Evolutionary conservation across 2,113 vertebrate genomes (phyloP), one percentile per base, ranked within the genome.

Genomic region (Eulemur macaco): DNA sequence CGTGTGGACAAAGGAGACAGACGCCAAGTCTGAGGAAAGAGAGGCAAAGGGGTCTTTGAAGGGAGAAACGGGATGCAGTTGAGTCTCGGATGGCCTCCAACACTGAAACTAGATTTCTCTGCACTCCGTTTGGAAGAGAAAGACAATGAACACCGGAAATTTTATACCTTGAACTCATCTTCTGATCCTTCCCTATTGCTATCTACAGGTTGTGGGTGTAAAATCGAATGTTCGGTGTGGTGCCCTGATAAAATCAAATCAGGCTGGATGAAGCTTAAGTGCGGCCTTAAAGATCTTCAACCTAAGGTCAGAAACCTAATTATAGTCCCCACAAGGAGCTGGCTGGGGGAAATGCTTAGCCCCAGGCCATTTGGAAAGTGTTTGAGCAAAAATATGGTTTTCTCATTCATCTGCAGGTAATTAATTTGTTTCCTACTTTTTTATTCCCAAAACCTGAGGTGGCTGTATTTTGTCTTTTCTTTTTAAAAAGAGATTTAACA

Each of bases 221-320:
- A 96, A 77, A 94, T 88, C 31, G 66, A 60, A 90, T 10, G n/a
- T 82, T 96, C 66, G 8, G 42, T 68, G 10, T 77, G 77, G 31
- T 73, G 15, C 50, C 91, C 37, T 39, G 42, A 95, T 84, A 29
- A 95, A 96, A 97, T 91, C 88, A 94, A 92, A 88, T 88, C 63
- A 54, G 5, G 14, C 42, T 69, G 50, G 96, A 89, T 89, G 77
- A 88, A 69, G 37, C 17, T 64, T 69, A 83, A 93, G 82, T 90
- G 37, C 29, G 37, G 39, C 42, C 60, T 58, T 45, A 82, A 95
- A 91, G 60, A 92, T 21, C 52, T 20, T 69, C 82, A 83, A 86
- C 73, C 52, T 97, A 71, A 96, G 68, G 82, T 96, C 85, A 96
- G 77, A 97, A 94, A 88, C 76, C 52, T 91, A 93, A 94, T 93